A percentile compares a stretch with the other conserved stretches of the same genome.
Conservation (phyloP, 2,888 invertebrate genomes). For the Lasioglossum lativentre region DNA sequence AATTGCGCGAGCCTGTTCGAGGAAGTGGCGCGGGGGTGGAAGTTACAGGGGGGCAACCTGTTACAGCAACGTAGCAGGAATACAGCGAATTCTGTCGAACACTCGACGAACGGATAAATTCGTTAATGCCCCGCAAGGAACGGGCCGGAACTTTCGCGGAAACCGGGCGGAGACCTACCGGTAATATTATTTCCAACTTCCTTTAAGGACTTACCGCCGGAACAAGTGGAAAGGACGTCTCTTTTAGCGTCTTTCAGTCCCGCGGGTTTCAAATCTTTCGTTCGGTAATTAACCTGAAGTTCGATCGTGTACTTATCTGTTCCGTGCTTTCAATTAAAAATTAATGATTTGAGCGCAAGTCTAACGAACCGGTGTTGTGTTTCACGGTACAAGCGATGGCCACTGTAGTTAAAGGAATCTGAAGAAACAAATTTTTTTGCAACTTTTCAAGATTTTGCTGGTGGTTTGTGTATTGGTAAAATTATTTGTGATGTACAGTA, state of each 20-base stretch:
- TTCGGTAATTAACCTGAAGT: conserved; percentile 23
- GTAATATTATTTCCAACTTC: conserved; percentile 44
- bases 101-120: conserved; percentile 54
- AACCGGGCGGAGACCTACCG: conserved; percentile 8
- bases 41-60: conserved; percentile 52
- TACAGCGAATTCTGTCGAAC: conserved; percentile 30
- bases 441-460: too few species aligned
- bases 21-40: conserved; percentile 7
- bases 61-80: conserved; percentile 50
- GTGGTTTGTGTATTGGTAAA: too few species aligned
- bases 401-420: too few species aligned
- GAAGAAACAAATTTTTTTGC: too few species aligned
- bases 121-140: conserved; percentile 57
- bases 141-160: conserved; percentile 20
- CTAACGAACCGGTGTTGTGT: not conserved
- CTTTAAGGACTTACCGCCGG: conserved; percentile 15
- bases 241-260: conserved; percentile 30
- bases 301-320: conserved; percentile 18
- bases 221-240: conserved; percentile 10
- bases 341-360: not conserved
- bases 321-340: not conserved
- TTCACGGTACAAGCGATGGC: not conserved
- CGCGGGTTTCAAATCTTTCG: conserved; percentile 29
- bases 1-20: conserved; percentile 42
- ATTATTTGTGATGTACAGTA: too few species aligned